phyloP scores from a whole-genome alignment of 2,797 vertebrate species.

The Lophius americanus region DNA sequence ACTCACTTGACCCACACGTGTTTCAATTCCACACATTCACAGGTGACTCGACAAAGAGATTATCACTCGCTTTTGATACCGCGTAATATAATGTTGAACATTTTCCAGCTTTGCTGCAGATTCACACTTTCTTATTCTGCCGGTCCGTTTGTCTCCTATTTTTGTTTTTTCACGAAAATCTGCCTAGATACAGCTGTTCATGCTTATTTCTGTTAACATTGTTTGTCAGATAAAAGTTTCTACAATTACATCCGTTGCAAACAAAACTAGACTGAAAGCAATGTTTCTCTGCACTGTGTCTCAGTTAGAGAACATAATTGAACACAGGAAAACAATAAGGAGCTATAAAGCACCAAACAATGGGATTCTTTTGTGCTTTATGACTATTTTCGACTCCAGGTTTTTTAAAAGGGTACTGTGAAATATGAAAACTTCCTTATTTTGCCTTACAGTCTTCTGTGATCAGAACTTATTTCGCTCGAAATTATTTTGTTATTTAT shows the following conservation, averaged over 20 bases:
- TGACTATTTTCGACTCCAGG: background rate
- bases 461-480: constrained; percentile 2
- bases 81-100: background rate
- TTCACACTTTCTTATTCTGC: background rate
- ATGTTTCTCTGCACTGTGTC: no score
- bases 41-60: background rate
- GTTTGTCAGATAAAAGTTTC: background rate
- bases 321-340: no score
- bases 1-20: background rate
- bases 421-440: constrained; percentile 20
- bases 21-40: background rate
- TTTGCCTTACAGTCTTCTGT: background rate
- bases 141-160: background rate
- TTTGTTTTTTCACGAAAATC: background rate
- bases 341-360: no score
- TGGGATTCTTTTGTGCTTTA: no score
- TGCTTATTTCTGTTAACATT: background rate
- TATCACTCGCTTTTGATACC: background rate
- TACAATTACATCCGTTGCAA: no score
- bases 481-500: constrained; percentile 29
- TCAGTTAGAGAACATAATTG: no score
- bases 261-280: no score
- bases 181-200: no score
- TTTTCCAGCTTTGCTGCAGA: constrained; percentile 2
- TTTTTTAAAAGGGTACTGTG: background rate